Percentiles rank a stretch among this genome's conserved stretches.
Conservation (phyloP, 1,140 invertebrate species). For the Lepidurus packardi region DNA sequence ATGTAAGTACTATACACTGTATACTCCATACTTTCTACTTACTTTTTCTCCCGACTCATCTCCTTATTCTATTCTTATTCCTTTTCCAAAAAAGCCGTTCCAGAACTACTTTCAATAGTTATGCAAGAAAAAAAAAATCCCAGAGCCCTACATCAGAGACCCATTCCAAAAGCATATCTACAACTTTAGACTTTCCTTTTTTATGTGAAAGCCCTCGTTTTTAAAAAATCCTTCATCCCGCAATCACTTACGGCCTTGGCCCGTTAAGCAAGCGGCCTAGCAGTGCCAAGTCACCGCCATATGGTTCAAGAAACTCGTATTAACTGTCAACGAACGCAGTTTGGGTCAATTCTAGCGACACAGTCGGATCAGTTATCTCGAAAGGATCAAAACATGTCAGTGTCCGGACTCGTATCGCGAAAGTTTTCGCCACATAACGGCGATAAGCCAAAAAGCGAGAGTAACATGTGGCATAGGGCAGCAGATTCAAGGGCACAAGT, state of each 20-base stretch:
- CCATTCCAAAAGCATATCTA: not conserved
- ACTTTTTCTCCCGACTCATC: not conserved
- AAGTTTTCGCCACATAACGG: not conserved
- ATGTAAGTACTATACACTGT: slow-evolving; percentile 53
- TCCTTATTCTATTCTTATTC: not conserved
- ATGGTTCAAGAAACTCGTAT: not conserved
- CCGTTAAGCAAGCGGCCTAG: slow-evolving; percentile 6
- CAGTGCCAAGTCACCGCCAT: slow-evolving; percentile 17
- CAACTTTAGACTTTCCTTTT: not conserved
- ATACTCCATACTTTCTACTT: not conserved
- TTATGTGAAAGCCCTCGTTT: not conserved
- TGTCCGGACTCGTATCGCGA: not conserved
- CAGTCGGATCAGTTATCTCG: not conserved
- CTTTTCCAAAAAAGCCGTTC: not conserved
- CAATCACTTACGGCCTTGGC: not conserved
- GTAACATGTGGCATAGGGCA: not conserved
- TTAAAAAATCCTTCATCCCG: not conserved
- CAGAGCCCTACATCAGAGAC: not conserved
- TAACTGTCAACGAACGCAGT: slow-evolving; percentile 1
- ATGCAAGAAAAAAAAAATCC: not conserved
- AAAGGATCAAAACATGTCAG: not conserved
- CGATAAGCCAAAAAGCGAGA: not conserved
- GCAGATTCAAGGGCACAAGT: not conserved
- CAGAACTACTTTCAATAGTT: slow-evolving; percentile 23
- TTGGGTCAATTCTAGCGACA: not conserved